Conservation (phyloP, 1,140 invertebrate species). For the Nasonia longicornis region DNA sequence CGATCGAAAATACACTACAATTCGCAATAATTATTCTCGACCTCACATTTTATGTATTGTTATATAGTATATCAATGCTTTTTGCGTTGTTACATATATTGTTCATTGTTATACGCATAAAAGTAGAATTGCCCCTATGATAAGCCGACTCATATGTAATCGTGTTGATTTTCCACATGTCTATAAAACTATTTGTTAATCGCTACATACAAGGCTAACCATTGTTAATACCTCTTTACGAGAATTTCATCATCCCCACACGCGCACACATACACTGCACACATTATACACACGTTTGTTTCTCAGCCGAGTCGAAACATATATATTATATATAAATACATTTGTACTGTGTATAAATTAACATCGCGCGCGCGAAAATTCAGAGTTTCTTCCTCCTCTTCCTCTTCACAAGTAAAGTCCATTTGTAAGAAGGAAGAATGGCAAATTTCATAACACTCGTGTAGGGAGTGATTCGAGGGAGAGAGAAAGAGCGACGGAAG, state of each 20-base stretch:
- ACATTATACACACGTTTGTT: neutral
- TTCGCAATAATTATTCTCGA: constrained; percentile 25
- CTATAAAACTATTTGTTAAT: constrained; percentile 18
- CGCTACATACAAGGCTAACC: neutral
- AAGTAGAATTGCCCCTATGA: neutral
- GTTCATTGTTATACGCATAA: constrained; percentile 7
- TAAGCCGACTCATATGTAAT: neutral
- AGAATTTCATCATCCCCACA: neutral
- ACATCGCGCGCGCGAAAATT: constrained; percentile 6
- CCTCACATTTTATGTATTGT: constrained; percentile 1
- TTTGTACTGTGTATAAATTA: constrained; percentile 21
- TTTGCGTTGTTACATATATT: constrained; percentile 5
- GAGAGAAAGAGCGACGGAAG: neutral
- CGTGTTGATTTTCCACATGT: constrained; percentile 26
- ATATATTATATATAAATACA: constrained; percentile 12
- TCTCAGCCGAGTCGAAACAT: neutral
- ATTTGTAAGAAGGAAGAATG: constrained; percentile 14
- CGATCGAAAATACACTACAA: neutral
- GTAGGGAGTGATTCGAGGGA: neutral
- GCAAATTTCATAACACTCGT: constrained; percentile 7
- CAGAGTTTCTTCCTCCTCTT: constrained; percentile 42
- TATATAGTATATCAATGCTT: constrained; percentile 11
- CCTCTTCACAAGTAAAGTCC: constrained; percentile 37
- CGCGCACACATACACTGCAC: neutral
- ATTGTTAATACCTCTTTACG: neutral